Evolutionary conservation across 1,140 invertebrate genomes (phyloP).

Genomic region (Rhyzopertha dominica): DNA sequence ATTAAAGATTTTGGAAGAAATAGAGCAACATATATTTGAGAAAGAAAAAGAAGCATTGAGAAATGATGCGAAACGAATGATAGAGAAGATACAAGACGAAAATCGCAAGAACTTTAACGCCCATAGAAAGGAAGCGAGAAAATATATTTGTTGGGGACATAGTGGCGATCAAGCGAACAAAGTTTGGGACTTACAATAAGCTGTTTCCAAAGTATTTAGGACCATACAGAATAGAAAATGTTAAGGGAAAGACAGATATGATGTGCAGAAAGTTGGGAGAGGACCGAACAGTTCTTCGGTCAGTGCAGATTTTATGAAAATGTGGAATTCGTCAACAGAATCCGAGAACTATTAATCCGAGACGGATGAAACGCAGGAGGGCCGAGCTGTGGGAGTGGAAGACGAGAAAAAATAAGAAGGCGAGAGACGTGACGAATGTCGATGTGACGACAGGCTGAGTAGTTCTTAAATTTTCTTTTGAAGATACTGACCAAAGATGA

Average conservation of each 20-base stretch:
- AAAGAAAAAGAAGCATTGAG: slow-evolving; percentile 7
- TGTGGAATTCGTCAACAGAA: slow-evolving; percentile 23
- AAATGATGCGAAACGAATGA: slow-evolving; percentile 26
- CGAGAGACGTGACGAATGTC: too few species aligned
- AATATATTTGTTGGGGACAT: slow-evolving; percentile 36
- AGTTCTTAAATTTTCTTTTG: too few species aligned
- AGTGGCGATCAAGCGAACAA: slow-evolving; percentile 43
- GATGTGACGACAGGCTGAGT: too few species aligned
- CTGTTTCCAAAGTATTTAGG: slow-evolving; percentile 41
- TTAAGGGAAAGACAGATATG: slow-evolving; percentile 35
- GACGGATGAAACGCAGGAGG: slow-evolving; percentile 23
- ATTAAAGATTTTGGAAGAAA: too few species aligned
- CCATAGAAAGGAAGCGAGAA: slow-evolving; percentile 25
- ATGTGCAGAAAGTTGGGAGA: slow-evolving; percentile 30
- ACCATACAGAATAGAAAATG: slow-evolving; percentile 37
- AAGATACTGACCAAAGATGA: too few species aligned
- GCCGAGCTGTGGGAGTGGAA: slow-evolving; percentile 25
- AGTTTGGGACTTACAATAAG: slow-evolving; percentile 39
- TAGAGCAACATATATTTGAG: too few species aligned
- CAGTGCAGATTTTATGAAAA: slow-evolving; percentile 37
- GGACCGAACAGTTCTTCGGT: slow-evolving; percentile 30
- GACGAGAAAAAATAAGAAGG: too few species aligned
- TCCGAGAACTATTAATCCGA: slow-evolving; percentile 12
- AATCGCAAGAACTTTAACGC: slow-evolving; percentile 35
- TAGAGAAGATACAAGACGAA: slow-evolving; percentile 40